phyloP scores from a whole-genome alignment of 2,797 vertebrate genomes.

The Gymnocypris eckloni region DNA sequence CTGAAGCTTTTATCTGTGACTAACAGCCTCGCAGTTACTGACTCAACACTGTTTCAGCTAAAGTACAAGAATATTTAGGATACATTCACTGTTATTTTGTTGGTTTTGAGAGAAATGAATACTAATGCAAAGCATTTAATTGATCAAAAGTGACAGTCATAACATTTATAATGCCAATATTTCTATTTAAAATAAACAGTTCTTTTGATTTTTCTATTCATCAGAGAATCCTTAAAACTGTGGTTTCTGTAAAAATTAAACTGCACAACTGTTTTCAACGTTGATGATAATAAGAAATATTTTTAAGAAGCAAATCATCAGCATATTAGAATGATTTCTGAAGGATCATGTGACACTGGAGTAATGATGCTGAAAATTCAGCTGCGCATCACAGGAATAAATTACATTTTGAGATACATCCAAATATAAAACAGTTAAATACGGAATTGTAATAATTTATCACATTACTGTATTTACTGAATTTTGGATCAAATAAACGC shows the following conservation, averaged over 20 bases:
- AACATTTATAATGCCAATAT: not conserved
- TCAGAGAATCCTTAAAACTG: not conserved
- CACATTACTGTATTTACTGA: not conserved
- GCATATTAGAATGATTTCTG: not conserved
- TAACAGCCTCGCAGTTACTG: not conserved
- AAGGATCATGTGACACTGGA: not conserved
- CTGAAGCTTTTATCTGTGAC: slow-evolving; percentile 5
- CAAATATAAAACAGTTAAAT: not conserved
- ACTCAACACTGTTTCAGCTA: not conserved
- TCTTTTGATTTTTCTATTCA: not conserved
- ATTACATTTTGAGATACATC: not conserved
- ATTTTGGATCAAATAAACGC: not conserved
- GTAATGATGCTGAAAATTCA: not conserved
- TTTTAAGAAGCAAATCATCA: not conserved
- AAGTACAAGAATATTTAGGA: not conserved
- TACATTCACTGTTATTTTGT: not conserved
- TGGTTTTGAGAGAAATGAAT: not conserved
- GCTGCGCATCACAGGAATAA: not conserved
- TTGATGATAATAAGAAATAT: not conserved
- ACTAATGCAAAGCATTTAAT: not conserved
- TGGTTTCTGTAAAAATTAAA: not conserved
- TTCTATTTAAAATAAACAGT: not conserved
- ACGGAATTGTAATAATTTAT: not conserved
- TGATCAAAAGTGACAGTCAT: not conserved
- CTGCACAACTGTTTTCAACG: not conserved